phyloP scores from a whole-genome alignment of 2,113 vertebrate genomes.

The Ifrita kowaldi region DNA sequence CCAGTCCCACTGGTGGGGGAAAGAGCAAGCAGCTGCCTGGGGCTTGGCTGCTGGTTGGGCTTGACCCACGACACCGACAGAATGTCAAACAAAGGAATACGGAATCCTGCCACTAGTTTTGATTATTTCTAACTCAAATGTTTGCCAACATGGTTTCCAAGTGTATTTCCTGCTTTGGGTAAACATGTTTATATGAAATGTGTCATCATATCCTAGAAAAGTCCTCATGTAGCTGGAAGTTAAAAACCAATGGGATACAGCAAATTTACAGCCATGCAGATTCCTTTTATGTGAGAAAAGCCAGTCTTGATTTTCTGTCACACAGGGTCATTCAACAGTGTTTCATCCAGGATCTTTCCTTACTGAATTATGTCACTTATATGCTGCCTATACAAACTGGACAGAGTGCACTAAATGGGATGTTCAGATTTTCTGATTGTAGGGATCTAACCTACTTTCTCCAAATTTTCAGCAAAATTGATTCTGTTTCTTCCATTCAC shows the following conservation, averaged over 20 bases:
- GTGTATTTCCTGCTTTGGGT: not conserved
- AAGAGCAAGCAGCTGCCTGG: rapidly evolving
- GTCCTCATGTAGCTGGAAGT: not conserved
- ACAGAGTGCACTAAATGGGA: not conserved
- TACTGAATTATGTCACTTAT: not conserved
- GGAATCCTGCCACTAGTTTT: not conserved
- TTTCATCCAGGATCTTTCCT: not conserved
- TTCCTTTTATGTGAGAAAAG: not conserved
- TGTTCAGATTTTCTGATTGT: not conserved
- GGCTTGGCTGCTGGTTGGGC: not conserved
- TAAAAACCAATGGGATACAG: not conserved
- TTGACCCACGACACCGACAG: not conserved
- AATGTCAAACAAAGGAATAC: not conserved
- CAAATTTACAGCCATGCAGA: not conserved
- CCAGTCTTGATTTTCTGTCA: not conserved
- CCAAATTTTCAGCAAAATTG: not conserved
- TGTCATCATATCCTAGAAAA: not conserved
- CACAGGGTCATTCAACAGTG: not conserved
- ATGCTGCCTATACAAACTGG: not conserved
- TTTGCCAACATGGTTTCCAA: not conserved
- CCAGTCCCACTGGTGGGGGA: not conserved
- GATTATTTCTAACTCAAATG: not conserved
- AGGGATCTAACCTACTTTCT: not conserved
- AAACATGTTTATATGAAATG: not conserved
- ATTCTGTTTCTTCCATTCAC: not conserved